A percentile compares a stretch with the other conserved stretches of the same genome.
Evolutionary conservation across 2,888 invertebrate species (phyloP).

Genomic region (Synergus gifuensis): DNA sequence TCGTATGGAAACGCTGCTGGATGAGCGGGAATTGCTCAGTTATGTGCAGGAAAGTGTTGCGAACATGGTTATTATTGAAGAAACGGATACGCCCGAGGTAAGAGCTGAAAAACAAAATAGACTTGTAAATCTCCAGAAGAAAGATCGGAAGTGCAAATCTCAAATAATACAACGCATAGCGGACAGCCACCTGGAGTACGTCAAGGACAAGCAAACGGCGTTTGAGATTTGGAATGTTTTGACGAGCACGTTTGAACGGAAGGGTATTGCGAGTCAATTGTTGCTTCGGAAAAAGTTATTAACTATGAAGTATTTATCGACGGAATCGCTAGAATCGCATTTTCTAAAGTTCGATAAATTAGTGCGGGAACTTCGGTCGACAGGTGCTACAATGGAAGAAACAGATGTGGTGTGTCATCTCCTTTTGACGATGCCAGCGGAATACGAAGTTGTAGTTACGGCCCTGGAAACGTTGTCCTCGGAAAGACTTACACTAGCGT

Average conservation of each 20-base stretch:
- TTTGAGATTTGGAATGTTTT: constrained; percentile 58
- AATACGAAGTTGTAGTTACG: constrained; percentile 59
- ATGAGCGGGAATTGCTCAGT: constrained; percentile 46
- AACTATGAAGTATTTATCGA: constrained; percentile 45
- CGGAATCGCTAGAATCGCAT: constrained; percentile 49
- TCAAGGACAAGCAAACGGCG: constrained; percentile 58
- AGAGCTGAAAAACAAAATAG: constrained; percentile 4
- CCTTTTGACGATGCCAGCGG: constrained; percentile 55
- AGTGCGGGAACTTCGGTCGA: constrained; percentile 54
- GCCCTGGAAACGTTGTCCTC: constrained; percentile 52
- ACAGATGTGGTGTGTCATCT: constrained; percentile 59
- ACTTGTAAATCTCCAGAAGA: constrained; percentile 29
- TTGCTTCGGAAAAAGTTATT: constrained; percentile 58
- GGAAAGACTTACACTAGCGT: constrained; percentile 37
- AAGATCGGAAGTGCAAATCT: constrained; percentile 58
- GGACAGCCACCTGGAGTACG: constrained; percentile 64
- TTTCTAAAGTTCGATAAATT: constrained; percentile 60
- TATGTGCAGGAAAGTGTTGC: constrained; percentile 45
- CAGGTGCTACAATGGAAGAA: constrained; percentile 54
- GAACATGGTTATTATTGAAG: constrained; percentile 36
- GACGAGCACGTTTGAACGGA: constrained; percentile 55
- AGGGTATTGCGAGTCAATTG: constrained; percentile 63
- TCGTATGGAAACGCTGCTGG: constrained; percentile 55
- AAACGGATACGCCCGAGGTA: constrained; percentile 25
- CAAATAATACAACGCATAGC: constrained; percentile 60